A percentile compares a stretch with the other conserved stretches of the same genome.
phyloP scores from a whole-genome alignment of 2,797 vertebrate species.

The Clarias pachynema region DNA sequence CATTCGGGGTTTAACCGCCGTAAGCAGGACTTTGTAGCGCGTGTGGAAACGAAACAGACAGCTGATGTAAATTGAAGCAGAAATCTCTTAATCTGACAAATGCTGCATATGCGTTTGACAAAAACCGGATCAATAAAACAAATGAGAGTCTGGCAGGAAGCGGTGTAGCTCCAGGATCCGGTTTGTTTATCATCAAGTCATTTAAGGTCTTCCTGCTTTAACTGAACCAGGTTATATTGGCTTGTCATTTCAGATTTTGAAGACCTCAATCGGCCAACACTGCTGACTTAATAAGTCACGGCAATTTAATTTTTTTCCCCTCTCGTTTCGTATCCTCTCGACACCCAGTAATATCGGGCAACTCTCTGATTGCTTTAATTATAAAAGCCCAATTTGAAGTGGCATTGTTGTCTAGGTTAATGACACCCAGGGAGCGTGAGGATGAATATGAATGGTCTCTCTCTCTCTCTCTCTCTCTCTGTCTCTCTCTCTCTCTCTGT shows the following conservation, averaged over 20 bases:
- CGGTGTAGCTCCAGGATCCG: neutral
- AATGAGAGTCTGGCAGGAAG: constrained; percentile 19
- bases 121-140: constrained; percentile 15
- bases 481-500: constrained; percentile 26
- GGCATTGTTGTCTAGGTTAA: constrained; percentile 60
- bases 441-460: constrained; percentile 69
- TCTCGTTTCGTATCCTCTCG: constrained; percentile 34
- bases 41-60: constrained; percentile 15
- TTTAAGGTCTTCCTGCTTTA: constrained; percentile 11
- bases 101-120: constrained; percentile 9
- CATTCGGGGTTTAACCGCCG: neutral
- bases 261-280: constrained; percentile 37
- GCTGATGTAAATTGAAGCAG: constrained; percentile 18
- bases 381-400: constrained; percentile 66
- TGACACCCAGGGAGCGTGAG: constrained; percentile 52
- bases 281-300: constrained; percentile 43
- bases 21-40: constrained; percentile 12
- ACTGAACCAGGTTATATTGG: constrained; percentile 33
- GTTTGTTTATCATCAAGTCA: constrained; percentile 32
- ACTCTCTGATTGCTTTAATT: constrained; percentile 71
- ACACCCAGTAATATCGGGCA: constrained; percentile 51
- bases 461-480: constrained; percentile 29
- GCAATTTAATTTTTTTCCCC: neutral
- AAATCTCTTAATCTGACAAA: constrained; percentile 27
- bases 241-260: constrained; percentile 37